Conservation (phyloP, 2,888 invertebrate genomes). For the Acrocera orbiculus region DNA sequence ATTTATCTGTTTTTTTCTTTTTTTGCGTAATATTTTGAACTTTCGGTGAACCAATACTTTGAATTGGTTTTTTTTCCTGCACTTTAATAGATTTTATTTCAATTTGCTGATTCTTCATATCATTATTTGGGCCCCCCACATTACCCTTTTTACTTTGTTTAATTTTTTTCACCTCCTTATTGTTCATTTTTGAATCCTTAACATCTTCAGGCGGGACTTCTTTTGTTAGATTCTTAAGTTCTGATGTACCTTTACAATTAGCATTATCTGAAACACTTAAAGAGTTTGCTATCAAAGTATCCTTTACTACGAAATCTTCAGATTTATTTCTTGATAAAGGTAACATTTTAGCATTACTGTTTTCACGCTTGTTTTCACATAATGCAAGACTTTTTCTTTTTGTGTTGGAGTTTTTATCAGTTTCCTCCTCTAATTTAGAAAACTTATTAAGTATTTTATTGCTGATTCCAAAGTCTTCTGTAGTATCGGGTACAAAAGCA, state of each 20-base stretch:
- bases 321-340: conserved; percentile 21
- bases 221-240: conserved; percentile 23
- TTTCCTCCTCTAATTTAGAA: no score
- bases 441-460: conserved; percentile 1
- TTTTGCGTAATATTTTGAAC: conserved; percentile 20
- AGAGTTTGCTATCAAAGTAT: conserved; percentile 22
- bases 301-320: conserved; percentile 20
- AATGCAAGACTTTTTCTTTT: no score
- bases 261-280: conserved; percentile 60
- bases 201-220: conserved; percentile 20
- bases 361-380: conserved; percentile 13
- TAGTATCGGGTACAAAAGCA: conserved; percentile 22
- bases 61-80: conserved; percentile 16
- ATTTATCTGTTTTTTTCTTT: conserved; percentile 40
- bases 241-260: conserved; percentile 61
- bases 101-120: conserved; percentile 13
- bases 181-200: conserved; percentile 12
- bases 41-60: conserved; percentile 23
- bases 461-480: conserved; percentile 13
- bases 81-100: conserved; percentile 20
- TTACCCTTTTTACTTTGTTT: conserved; percentile 9
- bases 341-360: conserved; percentile 15
- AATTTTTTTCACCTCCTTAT: no score
- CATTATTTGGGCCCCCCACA: conserved; percentile 14
- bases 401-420: no score